Conservation (phyloP, 1,140 invertebrate species). For the Zaprionus gabonicus region DNA sequence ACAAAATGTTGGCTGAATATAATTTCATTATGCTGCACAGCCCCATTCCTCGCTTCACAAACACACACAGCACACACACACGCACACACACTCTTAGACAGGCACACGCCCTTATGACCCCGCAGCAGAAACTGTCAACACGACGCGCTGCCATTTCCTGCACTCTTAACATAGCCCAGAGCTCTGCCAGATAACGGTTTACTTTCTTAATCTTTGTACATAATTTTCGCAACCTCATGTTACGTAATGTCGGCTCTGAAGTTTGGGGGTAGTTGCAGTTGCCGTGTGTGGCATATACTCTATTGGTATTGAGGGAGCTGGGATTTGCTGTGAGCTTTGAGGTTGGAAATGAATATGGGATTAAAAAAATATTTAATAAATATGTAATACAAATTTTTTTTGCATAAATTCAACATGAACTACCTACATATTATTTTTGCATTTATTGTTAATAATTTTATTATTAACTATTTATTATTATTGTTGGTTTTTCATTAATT, state of each 20-base stretch:
- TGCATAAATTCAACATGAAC: no score
- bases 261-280: constrained; percentile 14
- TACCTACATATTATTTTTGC: not conserved
- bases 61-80: not conserved
- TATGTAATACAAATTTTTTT: no score
- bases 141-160: constrained; percentile 31
- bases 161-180: constrained; percentile 40
- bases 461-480: not conserved
- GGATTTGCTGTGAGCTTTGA: not conserved
- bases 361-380: not conserved
- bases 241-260: constrained; percentile 45
- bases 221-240: constrained; percentile 73
- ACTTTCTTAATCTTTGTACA: constrained; percentile 80
- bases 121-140: constrained; percentile 70
- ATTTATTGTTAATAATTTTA: not conserved
- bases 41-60: not conserved
- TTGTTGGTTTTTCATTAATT: not conserved
- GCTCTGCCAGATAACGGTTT: constrained; percentile 71
- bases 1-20: constrained; percentile 57
- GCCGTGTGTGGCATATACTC: constrained; percentile 12
- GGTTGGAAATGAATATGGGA: not conserved
- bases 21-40: constrained; percentile 65
- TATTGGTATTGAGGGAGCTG: not conserved
- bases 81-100: not conserved
- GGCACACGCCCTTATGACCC: constrained; percentile 17